Evolutionary conservation across 1,140 invertebrate genomes (phyloP), one percentile per base, ranked within the genome.

Genomic region (Halesus radiatus): DNA sequence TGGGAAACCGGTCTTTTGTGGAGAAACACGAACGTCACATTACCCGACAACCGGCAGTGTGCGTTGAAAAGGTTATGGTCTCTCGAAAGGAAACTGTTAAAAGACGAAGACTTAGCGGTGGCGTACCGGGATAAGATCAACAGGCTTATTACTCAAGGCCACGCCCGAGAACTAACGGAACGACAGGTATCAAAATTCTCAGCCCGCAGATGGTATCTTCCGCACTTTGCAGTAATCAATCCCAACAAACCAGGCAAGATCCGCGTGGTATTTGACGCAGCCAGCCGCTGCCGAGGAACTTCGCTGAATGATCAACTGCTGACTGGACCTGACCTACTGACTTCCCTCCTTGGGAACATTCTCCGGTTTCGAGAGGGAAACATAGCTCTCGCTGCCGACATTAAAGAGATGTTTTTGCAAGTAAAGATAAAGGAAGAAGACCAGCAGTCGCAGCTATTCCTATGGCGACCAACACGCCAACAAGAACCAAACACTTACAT

Each of bases 361-460:
- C 83, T 87, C n/a, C 74, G 84, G 7, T 88, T 88, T 62, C 52
- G 86, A 7, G 73, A 84, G 68, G 62, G 80, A 20, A n/a, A 8
- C 3, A 66, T 86, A 5, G 86, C 84, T 1, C 76, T 86, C 15
- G 78, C 26, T 13, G 83, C 79, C 18, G 85, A 87, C 75, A 87
- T 88, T 1, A 23, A 72, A 18, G 88, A 88, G 13, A 89, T 88
- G 87, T 89, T 88, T 32, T 68, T 87, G 0, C 85, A 81, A 18
- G 58, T 85, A 16, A 7, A 16, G 10, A 73, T 73, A 23, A 10
- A 16, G 4, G 3, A 0, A 1, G 10, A 20, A 15, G 70, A 73
- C 13, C 45, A 53, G 4, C 8, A 3, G 1, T n/a, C 70, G 1
- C 70, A 73, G 22, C 3, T 53, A 20, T 73, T 54, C 10, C 52